Percentiles rank a stretch among this genome's conserved stretches.
These are phyloP conservation scores for Euleptes europaea DNA, from an alignment of 2,113 vertebrate genomes.

Conservation along the genomic window DNA sequence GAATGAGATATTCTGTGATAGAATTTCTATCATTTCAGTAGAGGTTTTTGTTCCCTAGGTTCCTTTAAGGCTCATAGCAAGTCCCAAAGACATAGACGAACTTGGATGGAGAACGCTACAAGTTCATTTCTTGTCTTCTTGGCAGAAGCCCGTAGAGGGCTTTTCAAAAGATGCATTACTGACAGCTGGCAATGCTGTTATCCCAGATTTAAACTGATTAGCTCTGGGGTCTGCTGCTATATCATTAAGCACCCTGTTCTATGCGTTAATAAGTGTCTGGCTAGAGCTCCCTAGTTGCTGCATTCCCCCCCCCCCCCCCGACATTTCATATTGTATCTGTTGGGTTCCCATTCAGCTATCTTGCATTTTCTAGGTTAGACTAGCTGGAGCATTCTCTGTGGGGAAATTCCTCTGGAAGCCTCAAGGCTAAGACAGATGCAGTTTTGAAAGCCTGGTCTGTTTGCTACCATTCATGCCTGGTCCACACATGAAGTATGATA, in stretches of 20 bases:
- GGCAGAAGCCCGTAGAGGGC: not conserved
- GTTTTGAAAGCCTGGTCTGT: not conserved
- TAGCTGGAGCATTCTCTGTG: not conserved
- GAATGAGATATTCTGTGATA: not conserved
- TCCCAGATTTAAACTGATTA: constrained; percentile 23
- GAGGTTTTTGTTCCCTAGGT: not conserved
- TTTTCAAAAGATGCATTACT: constrained; percentile 33
- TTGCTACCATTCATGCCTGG: not conserved
- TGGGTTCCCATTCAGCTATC: not conserved
- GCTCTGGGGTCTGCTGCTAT: not conserved
- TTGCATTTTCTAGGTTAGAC: not conserved
- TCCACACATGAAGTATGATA: no score
- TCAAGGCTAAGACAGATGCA: not conserved
- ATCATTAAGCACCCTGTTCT: not conserved
- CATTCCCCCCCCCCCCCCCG: not conserved
- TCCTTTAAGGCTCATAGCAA: not conserved
- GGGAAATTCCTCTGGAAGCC: not conserved
- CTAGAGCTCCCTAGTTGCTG: not conserved
- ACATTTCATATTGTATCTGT: not conserved
- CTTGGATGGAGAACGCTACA: not conserved
- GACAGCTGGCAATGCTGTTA: constrained; percentile 13
- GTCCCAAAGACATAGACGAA: not conserved
- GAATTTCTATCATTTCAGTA: not conserved
- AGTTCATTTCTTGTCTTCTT: constrained; percentile 14
- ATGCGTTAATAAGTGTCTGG: not conserved